Conservation (phyloP, 53 echinoderm and acorn worm species). For the Henricia sp. region DNA sequence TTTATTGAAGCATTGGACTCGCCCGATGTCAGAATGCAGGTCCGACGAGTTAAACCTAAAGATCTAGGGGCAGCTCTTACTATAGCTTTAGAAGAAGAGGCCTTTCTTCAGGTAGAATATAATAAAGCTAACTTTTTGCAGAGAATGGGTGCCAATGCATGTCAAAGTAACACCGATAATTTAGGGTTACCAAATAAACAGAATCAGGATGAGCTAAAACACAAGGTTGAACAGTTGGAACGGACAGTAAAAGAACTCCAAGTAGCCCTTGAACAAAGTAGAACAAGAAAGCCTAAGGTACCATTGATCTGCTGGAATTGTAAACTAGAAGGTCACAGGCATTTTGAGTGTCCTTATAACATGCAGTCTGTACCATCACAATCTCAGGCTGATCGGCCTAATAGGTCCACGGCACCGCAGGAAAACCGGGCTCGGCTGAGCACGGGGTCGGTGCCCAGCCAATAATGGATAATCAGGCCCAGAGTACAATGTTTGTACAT, state of each 20-base stretch:
- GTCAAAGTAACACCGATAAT: background rate
- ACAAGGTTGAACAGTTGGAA: background rate
- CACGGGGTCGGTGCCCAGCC: conserved; percentile 51
- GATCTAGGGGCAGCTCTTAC: background rate
- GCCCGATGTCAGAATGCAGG: conserved; percentile 33
- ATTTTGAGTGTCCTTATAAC: conserved; percentile 20
- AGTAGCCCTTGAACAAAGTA: background rate
- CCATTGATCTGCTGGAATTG: conserved; percentile 33
- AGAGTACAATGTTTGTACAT: conserved; percentile 12
- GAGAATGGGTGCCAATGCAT: background rate
- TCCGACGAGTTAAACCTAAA: conserved; percentile 33
- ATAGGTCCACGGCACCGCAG: background rate
- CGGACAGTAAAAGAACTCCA: conserved; percentile 20
- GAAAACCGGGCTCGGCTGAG: conserved; percentile 31
- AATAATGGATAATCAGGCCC: background rate
- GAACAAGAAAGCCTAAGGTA: background rate
- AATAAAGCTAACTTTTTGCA: background rate
- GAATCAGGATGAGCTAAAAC: background rate
- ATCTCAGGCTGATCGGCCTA: background rate
- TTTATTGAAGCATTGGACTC: conserved; percentile 41
- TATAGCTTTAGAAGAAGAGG: conserved; percentile 30
- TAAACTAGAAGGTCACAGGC: conserved; percentile 17
- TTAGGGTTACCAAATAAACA: background rate
- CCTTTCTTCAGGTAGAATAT: conserved; percentile 10
- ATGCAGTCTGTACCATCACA: background rate